Base-by-base conservation (phyloP, 2,797 vertebrate species). In the Coregonus suidteri region DNA sequence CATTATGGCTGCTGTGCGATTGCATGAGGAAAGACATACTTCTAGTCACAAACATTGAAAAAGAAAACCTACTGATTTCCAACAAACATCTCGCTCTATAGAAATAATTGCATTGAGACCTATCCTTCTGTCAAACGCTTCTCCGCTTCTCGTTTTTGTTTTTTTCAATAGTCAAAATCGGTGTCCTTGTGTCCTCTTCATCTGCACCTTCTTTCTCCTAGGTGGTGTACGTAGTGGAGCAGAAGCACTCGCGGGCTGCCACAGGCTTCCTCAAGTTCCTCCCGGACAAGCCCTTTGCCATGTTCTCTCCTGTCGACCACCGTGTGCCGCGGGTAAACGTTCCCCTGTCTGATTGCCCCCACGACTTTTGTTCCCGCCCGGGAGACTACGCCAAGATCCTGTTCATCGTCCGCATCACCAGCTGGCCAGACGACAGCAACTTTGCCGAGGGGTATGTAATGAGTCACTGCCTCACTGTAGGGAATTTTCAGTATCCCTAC, bases 251-350 rank as follows among this genome's bases (percentile, higher is more conserved):
- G 0, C 93, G 98, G 76, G 97, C 96, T 47, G 97, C 91, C 3
- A 96, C 95, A 0, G 98, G 98, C 76, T 95, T 97, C 89, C 94
- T 99, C 81, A 98, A 97, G 78, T 95, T 95, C 85, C 90, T 99
- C 73, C 93, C 95, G 0, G 96, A 98, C 83, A 98, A 96, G 86
- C 95, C 94, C 18, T 98, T 95, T 2, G 96, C 96, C 79, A 94
- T 98, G 91, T 99, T 99, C 89, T 97, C 97, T 65, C 98, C 98
- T 0, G 92, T 96, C 70, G 98, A 99, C 90, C 98, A 99, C 88
- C 94, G 98, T 13, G 95, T 99, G 70, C 98, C 98, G 1, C 93
- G 98, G 62, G 94, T 96, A 7, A 97, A 98, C 0, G 91, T 99
- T 73, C 95, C 95, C 25, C 93, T 98, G 25, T 80, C 89, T 0